A percentile compares a stretch with the other conserved stretches of the same genome.
These are phyloP conservation scores for Lepetodrilus schrolli DNA, from an alignment of 2,888 invertebrate genomes.

Conservation along the genomic window DNA sequence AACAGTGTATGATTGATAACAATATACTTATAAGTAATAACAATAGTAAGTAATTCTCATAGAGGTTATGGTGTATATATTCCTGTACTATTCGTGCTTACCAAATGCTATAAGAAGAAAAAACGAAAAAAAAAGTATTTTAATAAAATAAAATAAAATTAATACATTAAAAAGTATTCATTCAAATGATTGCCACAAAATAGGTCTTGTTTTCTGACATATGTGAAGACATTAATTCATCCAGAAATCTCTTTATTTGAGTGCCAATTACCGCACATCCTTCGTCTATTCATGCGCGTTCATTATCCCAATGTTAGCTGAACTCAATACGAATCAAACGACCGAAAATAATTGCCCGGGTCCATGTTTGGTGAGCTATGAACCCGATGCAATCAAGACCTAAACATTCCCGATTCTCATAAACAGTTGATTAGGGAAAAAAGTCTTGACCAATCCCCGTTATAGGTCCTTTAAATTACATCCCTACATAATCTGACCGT, in stretches of 20 bases:
- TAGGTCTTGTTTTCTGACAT: background rate
- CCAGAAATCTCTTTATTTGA: background rate
- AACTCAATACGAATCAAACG: conserved; percentile 3
- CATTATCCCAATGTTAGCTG: conserved; percentile 19
- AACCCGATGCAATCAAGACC: conserved; percentile 8
- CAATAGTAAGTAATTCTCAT: too few species aligned
- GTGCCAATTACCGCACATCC: conserved; percentile 10
- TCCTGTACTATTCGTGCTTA: too few species aligned
- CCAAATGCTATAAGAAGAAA: too few species aligned
- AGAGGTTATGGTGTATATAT: too few species aligned
- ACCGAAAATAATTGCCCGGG: conserved; percentile 24
- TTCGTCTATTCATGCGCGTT: conserved; percentile 5
- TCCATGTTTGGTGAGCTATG: conserved; percentile 4
- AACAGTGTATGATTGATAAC: too few species aligned
- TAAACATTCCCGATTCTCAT: background rate
- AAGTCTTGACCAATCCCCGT: background rate
- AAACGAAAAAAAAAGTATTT: too few species aligned
- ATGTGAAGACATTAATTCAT: background rate
- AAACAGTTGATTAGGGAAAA: conserved; percentile 20
- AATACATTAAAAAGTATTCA: too few species aligned
- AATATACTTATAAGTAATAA: too few species aligned
- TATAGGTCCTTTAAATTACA: conserved; percentile 14
- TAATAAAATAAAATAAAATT: too few species aligned
- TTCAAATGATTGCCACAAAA: conserved; percentile 3
- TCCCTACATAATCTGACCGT: background rate